These are phyloP conservation scores for Chymomyza procnemis DNA, from an alignment of 2,888 invertebrate species.

Conservation along the genomic window DNA sequence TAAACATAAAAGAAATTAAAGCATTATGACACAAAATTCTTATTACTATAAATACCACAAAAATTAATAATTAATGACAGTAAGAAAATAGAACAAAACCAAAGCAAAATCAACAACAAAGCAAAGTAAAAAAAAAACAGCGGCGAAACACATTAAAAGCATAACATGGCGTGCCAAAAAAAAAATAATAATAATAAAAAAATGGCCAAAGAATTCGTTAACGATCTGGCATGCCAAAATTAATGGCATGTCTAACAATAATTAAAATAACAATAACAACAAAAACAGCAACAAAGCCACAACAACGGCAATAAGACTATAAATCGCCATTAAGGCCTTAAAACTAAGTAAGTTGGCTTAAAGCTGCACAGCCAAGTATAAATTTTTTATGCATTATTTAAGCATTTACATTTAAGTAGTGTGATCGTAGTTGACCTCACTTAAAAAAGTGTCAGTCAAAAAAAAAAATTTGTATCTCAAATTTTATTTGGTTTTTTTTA, in stretches of 20 bases:
- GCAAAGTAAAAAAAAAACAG: slow-evolving; percentile 39
- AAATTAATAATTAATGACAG: slow-evolving; percentile 32
- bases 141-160: slow-evolving; percentile 35
- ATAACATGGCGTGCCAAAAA: slow-evolving; percentile 56
- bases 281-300: slow-evolving; percentile 27
- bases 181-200: slow-evolving; percentile 34
- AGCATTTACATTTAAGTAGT: background rate
- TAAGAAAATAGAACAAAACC: slow-evolving; percentile 27
- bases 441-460: too few species aligned
- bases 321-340: background rate
- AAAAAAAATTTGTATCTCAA: too few species aligned
- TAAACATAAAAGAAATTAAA: slow-evolving; percentile 28
- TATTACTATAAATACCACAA: slow-evolving; percentile 11
- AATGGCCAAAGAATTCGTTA: slow-evolving; percentile 74
- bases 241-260: slow-evolving; percentile 78
- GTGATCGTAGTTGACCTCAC: too few species aligned
- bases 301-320: background rate
- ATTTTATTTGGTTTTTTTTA: too few species aligned
- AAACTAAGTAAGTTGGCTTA: background rate
- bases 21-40: slow-evolving; percentile 10
- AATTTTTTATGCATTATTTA: background rate
- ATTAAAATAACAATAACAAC: slow-evolving; percentile 74
- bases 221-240: slow-evolving; percentile 78
- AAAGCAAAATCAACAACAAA: slow-evolving; percentile 23
- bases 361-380: background rate